Percentiles rank a stretch among this genome's conserved stretches.
Evolutionary conservation across 2,888 invertebrate species (phyloP).

Genomic region (Chouioia cunea): DNA sequence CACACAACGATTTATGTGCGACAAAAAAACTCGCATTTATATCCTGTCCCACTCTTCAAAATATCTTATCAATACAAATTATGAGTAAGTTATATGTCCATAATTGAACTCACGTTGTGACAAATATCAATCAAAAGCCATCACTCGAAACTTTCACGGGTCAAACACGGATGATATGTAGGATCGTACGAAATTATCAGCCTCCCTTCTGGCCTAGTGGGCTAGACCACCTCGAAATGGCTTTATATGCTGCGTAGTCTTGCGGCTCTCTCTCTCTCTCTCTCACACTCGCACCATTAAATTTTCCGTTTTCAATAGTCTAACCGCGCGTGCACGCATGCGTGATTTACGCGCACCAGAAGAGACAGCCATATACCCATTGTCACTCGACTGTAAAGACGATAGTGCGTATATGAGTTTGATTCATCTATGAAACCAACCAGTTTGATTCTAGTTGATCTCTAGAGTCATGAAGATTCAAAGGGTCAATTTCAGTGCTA

Average conservation of each 20-base stretch:
- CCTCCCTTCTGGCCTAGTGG: conserved; percentile 17
- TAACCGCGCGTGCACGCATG: not conserved
- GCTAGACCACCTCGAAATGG: not conserved
- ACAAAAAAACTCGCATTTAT: too few relatives aligned
- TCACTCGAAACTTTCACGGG: conserved; percentile 11
- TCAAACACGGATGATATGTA: not conserved
- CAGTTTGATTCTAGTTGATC: too few relatives aligned
- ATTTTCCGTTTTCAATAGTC: conserved; percentile 41
- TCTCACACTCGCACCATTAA: conserved; percentile 21
- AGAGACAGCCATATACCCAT: conserved; percentile 5
- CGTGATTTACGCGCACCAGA: conserved; percentile 23
- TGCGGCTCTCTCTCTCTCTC: not conserved
- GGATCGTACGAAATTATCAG: conserved; percentile 19
- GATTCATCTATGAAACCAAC: not conserved
- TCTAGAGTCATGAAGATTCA: too few relatives aligned
- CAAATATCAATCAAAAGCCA: conserved; percentile 16
- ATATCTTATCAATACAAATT: too few relatives aligned
- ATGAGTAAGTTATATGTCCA: too few relatives aligned
- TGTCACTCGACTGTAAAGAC: conserved; percentile 28
- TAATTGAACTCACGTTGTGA: too few relatives aligned
- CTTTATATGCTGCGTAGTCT: not conserved
- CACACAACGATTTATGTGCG: too few relatives aligned
- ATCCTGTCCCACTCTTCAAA: too few relatives aligned
- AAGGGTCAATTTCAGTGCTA: too few relatives aligned
- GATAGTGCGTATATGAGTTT: conserved; percentile 30